These are phyloP conservation scores for Bombyx mandarina DNA, from an alignment of 1,140 invertebrate genomes.

Conservation along the genomic window DNA sequence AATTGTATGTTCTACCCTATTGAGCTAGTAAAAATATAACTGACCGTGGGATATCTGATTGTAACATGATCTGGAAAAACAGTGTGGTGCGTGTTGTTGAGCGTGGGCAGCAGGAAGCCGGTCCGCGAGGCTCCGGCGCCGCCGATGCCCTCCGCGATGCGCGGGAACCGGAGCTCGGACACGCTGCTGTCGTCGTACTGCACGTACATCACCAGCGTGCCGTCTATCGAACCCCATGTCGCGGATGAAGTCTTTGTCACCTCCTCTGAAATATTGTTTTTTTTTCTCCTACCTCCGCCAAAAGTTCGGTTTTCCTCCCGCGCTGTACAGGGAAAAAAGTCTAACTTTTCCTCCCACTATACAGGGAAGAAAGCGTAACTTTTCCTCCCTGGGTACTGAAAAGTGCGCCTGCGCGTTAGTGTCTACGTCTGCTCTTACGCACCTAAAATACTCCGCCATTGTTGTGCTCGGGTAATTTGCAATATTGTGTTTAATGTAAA, in stretches of 20 bases:
- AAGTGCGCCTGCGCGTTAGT: too few relatives aligned
- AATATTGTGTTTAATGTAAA: too few relatives aligned
- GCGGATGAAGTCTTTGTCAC: constrained; percentile 82
- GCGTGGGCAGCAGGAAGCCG: constrained; percentile 44
- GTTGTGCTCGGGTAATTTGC: not conserved
- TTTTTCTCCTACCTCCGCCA: too few relatives aligned
- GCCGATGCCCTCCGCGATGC: constrained; percentile 74
- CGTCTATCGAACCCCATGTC: constrained; percentile 87
- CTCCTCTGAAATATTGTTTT: constrained; percentile 74
- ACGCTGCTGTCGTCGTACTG: constrained; percentile 90
- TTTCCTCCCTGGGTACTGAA: too few relatives aligned
- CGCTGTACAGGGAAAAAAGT: too few relatives aligned
- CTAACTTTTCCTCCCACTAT: too few relatives aligned
- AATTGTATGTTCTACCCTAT: too few relatives aligned
- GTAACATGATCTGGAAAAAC: constrained; percentile 82
- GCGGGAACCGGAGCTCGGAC: constrained; percentile 81
- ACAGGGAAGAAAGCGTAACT: too few relatives aligned
- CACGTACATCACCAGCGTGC: constrained; percentile 85
- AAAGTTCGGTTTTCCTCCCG: too few relatives aligned
- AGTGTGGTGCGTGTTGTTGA: constrained; percentile 45
- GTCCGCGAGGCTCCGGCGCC: constrained; percentile 58
- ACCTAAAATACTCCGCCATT: not conserved
- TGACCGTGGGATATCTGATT: constrained; percentile 83
- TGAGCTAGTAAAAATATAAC: not conserved
- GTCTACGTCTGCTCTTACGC: too few relatives aligned